Evolutionary conservation across 2,797 vertebrate genomes (phyloP).

Genomic region (Morus bassanus): DNA sequence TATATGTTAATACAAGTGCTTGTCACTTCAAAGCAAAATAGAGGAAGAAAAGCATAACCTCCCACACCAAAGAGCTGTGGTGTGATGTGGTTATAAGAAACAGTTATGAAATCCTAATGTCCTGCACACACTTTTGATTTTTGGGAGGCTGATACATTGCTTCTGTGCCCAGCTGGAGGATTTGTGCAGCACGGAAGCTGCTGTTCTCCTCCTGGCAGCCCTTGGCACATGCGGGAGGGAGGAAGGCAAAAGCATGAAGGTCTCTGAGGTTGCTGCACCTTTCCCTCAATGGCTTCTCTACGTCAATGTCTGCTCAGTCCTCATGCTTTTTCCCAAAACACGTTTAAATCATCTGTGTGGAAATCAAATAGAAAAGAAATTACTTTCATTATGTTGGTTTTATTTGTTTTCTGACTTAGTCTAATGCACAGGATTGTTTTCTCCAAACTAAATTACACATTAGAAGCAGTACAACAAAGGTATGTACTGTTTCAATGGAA

Average conservation of each 20-base stretch:
- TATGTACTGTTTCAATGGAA: neutral
- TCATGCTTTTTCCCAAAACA: neutral
- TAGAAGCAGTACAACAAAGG: slow-evolving; percentile 11
- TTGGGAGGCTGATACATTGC: neutral
- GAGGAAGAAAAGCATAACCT: neutral
- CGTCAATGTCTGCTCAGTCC: neutral
- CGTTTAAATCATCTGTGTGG: neutral
- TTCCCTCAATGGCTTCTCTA: neutral
- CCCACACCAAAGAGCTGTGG: neutral
- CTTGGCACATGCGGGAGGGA: fast-evolving
- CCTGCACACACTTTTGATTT: neutral
- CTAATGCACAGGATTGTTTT: slow-evolving; percentile 9
- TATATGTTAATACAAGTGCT: neutral
- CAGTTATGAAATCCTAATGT: neutral
- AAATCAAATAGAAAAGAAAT: slow-evolving; percentile 33
- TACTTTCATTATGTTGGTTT: slow-evolving; percentile 1
- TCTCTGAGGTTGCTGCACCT: neutral
- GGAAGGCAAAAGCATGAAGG: neutral
- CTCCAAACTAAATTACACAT: neutral
- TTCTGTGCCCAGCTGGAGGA: neutral
- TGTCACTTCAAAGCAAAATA: neutral
- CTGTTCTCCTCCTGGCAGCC: neutral
- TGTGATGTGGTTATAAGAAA: neutral
- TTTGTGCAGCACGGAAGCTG: neutral
- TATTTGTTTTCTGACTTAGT: slow-evolving; percentile 34